Evolutionary conservation across 2,113 vertebrate species (phyloP).

Genomic region (Petrocephalus zakoni): DNA sequence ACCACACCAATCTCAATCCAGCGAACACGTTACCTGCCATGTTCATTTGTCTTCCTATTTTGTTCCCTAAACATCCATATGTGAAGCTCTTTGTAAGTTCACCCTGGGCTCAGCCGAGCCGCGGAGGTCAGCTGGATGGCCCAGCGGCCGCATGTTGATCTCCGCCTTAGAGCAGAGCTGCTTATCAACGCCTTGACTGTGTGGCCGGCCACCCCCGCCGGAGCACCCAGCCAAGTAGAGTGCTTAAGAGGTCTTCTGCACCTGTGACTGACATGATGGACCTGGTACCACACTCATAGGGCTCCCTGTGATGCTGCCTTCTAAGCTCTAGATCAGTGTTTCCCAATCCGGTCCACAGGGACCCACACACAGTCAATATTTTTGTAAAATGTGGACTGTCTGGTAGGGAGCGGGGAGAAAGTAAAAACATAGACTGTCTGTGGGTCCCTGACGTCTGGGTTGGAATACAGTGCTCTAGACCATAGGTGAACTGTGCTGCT

Average conservation of each 20-base stretch:
- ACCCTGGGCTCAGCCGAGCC: neutral
- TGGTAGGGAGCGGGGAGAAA: neutral
- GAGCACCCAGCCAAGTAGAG: too few relatives aligned
- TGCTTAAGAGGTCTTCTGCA: neutral
- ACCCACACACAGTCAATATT: neutral
- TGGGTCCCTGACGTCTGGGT: neutral
- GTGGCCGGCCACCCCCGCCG: neutral
- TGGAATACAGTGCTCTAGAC: neutral
- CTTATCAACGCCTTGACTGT: neutral
- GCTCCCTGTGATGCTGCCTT: neutral
- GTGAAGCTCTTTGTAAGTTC: neutral
- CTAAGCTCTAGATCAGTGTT: neutral
- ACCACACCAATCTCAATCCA: neutral
- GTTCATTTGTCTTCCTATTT: neutral
- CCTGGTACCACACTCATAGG: neutral
- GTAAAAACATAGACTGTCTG: neutral
- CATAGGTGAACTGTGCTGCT: neutral
- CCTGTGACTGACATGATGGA: neutral
- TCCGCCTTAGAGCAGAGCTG: neutral
- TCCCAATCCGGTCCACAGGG: neutral
- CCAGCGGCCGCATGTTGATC: neutral
- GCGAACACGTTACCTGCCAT: neutral
- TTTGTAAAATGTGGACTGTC: neutral
- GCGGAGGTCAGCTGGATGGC: neutral
- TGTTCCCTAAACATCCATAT: neutral